Evolutionary conservation across 2,113 vertebrate genomes (phyloP), one percentile per base, ranked within the genome.

Genomic region (Cavia aperea): DNA sequence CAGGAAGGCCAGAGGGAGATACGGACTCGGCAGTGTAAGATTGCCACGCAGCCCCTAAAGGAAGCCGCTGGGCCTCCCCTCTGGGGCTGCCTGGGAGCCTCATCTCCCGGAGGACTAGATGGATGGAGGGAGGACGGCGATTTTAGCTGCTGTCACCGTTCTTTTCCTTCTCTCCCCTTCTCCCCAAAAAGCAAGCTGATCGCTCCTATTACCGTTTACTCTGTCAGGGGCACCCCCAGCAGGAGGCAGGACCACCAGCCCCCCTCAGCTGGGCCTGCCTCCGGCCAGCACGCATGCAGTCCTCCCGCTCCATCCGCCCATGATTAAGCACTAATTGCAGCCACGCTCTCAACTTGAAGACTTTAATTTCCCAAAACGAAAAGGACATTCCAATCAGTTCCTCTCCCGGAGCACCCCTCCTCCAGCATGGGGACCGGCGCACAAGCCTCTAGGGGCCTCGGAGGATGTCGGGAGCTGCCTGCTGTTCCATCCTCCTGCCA

Each of bases 251-350:
- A 4, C 62, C 96, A 97, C 97, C 96, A 98, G 94, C 96, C 87
- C 60, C 12, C 92, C 88, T 86, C 73, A 79, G 39, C 81, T 65
- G 26, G 49, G 19, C 46, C 54, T 12, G 33, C 7, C 68, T 4
- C 31, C 3, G 26, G 26, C 66, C 66, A 36, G 33, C 33, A 36
- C 33, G 15, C 66, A 36, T 16, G 33, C 66, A 16, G 7, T 36
- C 90, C 86, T 90, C 93, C 77, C 58, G 95, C 97, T 96, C 96
- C 90, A 95, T 94, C 92, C 97, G 96, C 89, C 94, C 51, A 26
- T 97, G 98, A 98, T 98, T 97, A 97, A 97, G 89, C 95, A 94
- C 95, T 97, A 98, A 98, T 97, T 97, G 96, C 95, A 46, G 72
- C 96, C 95, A 96, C 43, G 0, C 95, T 97, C 97, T 97, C 97